Evolutionary conservation across 2,888 invertebrate species (phyloP).

Genomic region (Drosophila imparisetae): DNA sequence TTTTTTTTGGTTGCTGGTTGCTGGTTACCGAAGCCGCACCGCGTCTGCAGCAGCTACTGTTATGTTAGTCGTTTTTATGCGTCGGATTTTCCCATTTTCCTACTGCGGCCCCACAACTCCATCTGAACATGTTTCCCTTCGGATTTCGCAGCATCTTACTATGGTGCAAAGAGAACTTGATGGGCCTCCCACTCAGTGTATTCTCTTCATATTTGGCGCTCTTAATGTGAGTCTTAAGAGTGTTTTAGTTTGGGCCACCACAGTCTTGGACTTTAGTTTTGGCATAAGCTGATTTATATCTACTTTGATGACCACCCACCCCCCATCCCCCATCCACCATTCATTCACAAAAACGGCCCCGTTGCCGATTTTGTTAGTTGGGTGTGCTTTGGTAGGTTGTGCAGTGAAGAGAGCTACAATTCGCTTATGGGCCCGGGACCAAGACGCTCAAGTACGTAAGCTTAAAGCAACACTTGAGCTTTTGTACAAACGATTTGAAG

Average conservation of each 20-base stretch:
- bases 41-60: conserved; percentile 37
- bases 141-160: conserved; percentile 41
- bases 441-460: conserved; percentile 20
- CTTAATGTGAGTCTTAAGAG: conserved; percentile 46
- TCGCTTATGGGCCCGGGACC: conserved; percentile 6
- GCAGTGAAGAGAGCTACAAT: conserved; percentile 3
- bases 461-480: conserved; percentile 33
- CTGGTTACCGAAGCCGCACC: conserved; percentile 12
- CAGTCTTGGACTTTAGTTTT: background rate
- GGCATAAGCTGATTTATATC: conserved; percentile 37
- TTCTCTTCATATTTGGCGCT: conserved; percentile 46
- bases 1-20: conserved; percentile 5
- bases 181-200: conserved; percentile 4
- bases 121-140: conserved; percentile 40
- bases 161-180: conserved; percentile 37
- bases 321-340: background rate
- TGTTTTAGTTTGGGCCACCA: background rate
- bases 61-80: conserved; percentile 59
- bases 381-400: conserved; percentile 2
- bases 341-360: background rate
- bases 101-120: conserved; percentile 8
- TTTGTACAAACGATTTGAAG: conserved; percentile 23
- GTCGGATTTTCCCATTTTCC: conserved; percentile 48
- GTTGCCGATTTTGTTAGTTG: conserved; percentile 4
- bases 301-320: conserved; percentile 2